Percentiles rank a stretch among this genome's conserved stretches.
These are phyloP conservation scores for Pyrocoelia pectoralis DNA, from an alignment of 2,888 invertebrate genomes.

Conservation along the genomic window DNA sequence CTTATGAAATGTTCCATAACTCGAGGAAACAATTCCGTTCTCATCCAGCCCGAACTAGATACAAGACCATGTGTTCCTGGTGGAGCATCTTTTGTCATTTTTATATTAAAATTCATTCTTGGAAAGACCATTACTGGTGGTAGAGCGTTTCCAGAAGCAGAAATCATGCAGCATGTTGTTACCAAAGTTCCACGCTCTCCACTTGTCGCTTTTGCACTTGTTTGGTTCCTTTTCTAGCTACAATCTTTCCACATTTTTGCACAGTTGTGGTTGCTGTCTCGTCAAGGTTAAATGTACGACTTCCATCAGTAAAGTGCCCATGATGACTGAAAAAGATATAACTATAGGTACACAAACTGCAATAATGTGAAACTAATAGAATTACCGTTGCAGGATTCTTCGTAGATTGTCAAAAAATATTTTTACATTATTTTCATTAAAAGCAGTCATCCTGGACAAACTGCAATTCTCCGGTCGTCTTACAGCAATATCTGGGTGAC, in stretches of 20 bases:
- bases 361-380: too few relatives aligned
- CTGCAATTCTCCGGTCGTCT: neutral
- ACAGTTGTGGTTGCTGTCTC: conserved; percentile 38
- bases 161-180: conserved; percentile 49
- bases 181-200: conserved; percentile 52
- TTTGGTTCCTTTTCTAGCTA: conserved; percentile 40
- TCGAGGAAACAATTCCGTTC: conserved; percentile 31
- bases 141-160: conserved; percentile 45
- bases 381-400: too few relatives aligned
- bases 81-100: conserved; percentile 44
- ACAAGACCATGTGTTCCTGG: conserved; percentile 51
- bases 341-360: too few relatives aligned
- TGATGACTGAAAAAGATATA: too few relatives aligned
- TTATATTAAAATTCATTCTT: conserved; percentile 5
- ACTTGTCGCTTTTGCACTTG: conserved; percentile 44
- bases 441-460: neutral
- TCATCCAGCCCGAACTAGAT: conserved; percentile 54
- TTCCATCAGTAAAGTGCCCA: too few relatives aligned
- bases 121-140: conserved; percentile 37
- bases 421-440: neutral
- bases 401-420: neutral
- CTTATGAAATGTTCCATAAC: conserved; percentile 55
- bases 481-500: neutral
- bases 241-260: conserved; percentile 37
- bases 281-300: too few relatives aligned